Percentiles rank a stretch among this genome's conserved stretches.
phyloP scores from a whole-genome alignment of 2,888 invertebrate genomes.

The Clostera curtula region DNA sequence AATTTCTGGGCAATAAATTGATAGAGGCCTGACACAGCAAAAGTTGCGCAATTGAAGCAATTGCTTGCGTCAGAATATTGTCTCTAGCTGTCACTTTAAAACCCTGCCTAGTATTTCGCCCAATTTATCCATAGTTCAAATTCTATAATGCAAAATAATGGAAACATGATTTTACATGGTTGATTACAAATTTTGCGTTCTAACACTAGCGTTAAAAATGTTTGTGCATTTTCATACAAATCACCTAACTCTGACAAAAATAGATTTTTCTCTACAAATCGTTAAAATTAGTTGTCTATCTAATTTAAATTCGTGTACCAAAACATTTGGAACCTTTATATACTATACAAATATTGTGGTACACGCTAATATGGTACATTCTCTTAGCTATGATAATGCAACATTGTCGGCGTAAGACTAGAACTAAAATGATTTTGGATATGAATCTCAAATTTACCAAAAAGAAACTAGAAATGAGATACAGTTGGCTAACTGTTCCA shows the following conservation, averaged over 20 bases:
- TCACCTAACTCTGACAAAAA: slow-evolving; percentile 53
- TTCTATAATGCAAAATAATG: too few relatives aligned
- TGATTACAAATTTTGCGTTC: slow-evolving; percentile 21
- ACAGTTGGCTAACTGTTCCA: too few relatives aligned
- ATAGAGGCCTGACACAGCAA: too few relatives aligned
- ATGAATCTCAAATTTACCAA: too few relatives aligned
- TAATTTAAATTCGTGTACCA: slow-evolving; percentile 35
- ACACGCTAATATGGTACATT: slow-evolving; percentile 12
- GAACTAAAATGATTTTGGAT: slow-evolving; percentile 28
- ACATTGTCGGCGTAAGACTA: slow-evolving; percentile 66
- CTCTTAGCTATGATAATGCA: slow-evolving; percentile 38
- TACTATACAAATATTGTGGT: slow-evolving; percentile 1
- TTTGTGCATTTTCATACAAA: slow-evolving; percentile 41
- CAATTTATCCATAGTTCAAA: too few relatives aligned
- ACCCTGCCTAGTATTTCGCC: too few relatives aligned
- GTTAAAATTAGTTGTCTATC: slow-evolving; percentile 58
- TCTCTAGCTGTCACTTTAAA: too few relatives aligned
- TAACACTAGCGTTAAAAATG: slow-evolving; percentile 49
- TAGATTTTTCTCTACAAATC: slow-evolving; percentile 54
- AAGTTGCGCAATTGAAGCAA: too few relatives aligned
- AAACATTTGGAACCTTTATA: slow-evolving; percentile 27
- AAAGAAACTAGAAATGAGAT: too few relatives aligned
- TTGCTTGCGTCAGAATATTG: too few relatives aligned
- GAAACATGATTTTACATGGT: slow-evolving; percentile 13
- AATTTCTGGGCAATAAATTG: too few relatives aligned